Evolutionary conservation across 1,140 invertebrate species (phyloP), one percentile per base, ranked within the genome.

Genomic region (Planococcus citri): DNA sequence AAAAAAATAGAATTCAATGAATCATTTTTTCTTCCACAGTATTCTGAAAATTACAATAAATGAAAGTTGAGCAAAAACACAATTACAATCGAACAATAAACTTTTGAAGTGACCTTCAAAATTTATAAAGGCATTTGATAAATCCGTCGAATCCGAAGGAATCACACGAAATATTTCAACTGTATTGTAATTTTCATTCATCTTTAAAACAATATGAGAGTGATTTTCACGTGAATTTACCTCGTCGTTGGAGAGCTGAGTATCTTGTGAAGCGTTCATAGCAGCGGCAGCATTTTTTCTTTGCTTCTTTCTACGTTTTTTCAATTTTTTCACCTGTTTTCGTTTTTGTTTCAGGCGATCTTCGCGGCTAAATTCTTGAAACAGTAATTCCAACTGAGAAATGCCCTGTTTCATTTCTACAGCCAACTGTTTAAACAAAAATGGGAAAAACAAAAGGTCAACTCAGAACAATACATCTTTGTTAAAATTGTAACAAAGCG

Each of bases 331-430:
- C 74, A 90, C 87, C 80, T 94, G 91, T 74, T 88, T 89, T 73
- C 88, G 83, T 73, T 91, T 87, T 75, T 91, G 87, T 75, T 92
- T 89, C 0, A 85, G 85, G 71, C 87, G 82, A 80, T 95, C 92
- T 76, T 94, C 91, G 71, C 87, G 85, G 29, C 86, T 87, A 67
- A 94, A 81, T 79, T 93, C 89, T 72, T 90, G 85, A 75, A 89
- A 91, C 0, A 92, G 77, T 41, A 91, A 77, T 79, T 93, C 89
- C 71, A 94, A 79, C 76, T 95, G 92, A 9, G 91, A 90, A 3
- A 92, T 86, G 29, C 93, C 92, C 77, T 88, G 88, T 77, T 94
- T 95, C 10, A 84, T 83, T 79, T 95, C 92, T 33, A 96, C 86
- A 10, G 90, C 89, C 73, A 88, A 88, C 84, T 94, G n/a, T n/a